phyloP scores from a whole-genome alignment of 2,113 vertebrate genomes.

The Lepidothrix coronata region DNA sequence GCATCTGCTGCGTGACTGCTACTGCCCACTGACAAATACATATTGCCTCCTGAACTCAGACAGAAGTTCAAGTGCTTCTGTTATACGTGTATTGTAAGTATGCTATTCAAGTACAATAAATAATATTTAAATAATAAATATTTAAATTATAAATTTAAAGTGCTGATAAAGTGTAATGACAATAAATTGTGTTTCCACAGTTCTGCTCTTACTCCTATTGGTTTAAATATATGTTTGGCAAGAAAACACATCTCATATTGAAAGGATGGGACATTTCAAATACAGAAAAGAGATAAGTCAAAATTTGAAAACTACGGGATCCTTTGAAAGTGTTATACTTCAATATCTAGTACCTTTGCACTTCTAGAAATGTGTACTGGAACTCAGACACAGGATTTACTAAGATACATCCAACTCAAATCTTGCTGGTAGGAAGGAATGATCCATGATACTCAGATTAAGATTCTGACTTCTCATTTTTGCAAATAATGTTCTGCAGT shows the following conservation, averaged over 20 bases:
- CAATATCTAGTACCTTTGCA: background rate
- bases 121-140: no score
- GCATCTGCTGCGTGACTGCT: background rate
- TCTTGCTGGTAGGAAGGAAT: background rate
- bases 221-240: background rate
- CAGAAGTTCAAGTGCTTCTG: background rate
- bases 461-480: background rate
- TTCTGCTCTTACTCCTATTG: background rate
- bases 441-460: background rate
- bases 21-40: background rate
- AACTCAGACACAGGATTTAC: background rate
- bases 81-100: background rate
- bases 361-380: background rate
- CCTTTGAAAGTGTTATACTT: background rate
- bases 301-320: background rate
- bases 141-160: background rate
- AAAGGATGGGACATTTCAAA: background rate
- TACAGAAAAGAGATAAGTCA: background rate
- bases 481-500: background rate
- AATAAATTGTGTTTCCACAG: background rate
- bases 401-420: background rate
- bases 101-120: background rate
- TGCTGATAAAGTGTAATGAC: background rate
- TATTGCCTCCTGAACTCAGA: background rate
- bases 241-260: background rate